Conservation (phyloP, 1,140 invertebrate genomes). For the Delia radicum region DNA sequence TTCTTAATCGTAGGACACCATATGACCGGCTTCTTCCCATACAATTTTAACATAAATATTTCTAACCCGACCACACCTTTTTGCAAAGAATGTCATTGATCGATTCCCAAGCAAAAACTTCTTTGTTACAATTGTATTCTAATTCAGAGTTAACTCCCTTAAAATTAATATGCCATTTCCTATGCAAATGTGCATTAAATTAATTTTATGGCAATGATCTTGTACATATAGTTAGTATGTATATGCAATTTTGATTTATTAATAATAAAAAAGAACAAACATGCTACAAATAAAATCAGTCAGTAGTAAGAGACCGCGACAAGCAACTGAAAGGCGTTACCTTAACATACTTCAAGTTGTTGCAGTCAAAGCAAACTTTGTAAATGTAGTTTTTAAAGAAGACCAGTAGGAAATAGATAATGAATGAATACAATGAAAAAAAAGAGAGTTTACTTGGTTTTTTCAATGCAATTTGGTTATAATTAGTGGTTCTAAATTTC, state of each 20-base stretch:
- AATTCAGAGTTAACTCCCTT: background rate
- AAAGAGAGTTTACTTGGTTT: too few relatives aligned
- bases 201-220: slow-evolving; percentile 18
- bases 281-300: background rate
- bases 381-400: too few relatives aligned
- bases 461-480: too few relatives aligned
- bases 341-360: slow-evolving; percentile 15
- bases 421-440: too few relatives aligned
- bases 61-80: too few relatives aligned
- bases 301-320: background rate
- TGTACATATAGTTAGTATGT: too few relatives aligned
- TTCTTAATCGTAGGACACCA: too few relatives aligned
- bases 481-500: too few relatives aligned
- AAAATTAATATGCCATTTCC: background rate
- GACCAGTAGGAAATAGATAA: background rate
- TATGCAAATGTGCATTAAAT: slow-evolving; percentile 6
- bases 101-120: too few relatives aligned
- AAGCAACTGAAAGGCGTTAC: slow-evolving; percentile 5
- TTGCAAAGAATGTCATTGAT: too few relatives aligned
- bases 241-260: slow-evolving; percentile 9
- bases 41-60: too few relatives aligned
- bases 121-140: background rate
- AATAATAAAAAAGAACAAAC: background rate
- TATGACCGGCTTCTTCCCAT: too few relatives aligned
- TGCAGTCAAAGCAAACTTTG: background rate